A percentile compares a stretch with the other conserved stretches of the same genome.
Conservation (phyloP, 2,797 vertebrate genomes). For the Melopsittacus undulatus region DNA sequence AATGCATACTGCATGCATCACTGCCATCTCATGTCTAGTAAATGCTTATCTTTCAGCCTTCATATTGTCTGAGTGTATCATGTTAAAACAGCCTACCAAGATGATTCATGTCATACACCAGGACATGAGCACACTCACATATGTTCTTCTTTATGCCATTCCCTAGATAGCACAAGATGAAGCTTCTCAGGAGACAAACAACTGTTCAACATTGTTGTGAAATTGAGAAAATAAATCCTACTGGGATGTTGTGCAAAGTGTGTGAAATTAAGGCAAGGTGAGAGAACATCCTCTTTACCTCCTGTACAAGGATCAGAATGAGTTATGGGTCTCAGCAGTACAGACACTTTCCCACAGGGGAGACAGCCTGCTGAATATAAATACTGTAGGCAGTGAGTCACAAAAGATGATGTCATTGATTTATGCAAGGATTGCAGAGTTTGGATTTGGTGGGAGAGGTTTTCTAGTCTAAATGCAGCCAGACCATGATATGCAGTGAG, state of each 20-base stretch:
- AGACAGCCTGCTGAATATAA: neutral
- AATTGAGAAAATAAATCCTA: conserved; percentile 65
- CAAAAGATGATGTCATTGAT: conserved; percentile 19
- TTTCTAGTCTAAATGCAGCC: conserved; percentile 33
- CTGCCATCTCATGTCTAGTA: conserved; percentile 22
- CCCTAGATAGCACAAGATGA: conserved; percentile 17
- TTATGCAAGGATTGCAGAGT: conserved; percentile 19
- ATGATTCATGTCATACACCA: neutral
- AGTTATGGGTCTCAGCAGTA: conserved; percentile 19
- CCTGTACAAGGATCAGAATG: neutral
- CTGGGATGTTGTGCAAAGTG: conserved; percentile 74
- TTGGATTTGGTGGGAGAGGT: conserved; percentile 2
- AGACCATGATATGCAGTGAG: neutral
- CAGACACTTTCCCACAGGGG: conserved; percentile 15
- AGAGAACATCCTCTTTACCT: neutral
- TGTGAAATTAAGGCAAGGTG: conserved; percentile 78
- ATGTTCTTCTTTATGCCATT: conserved; percentile 6
- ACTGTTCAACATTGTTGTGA: conserved; percentile 15
- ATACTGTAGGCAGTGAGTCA: conserved; percentile 22
- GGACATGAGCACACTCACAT: neutral
- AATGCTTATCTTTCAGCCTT: conserved; percentile 26
- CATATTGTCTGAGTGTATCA: neutral
- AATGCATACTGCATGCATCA: neutral
- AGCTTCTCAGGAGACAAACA: conserved; percentile 67
- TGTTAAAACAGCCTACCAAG: neutral